Conservation (phyloP, 2,888 invertebrate species). For the Drosophila mettleri region DNA sequence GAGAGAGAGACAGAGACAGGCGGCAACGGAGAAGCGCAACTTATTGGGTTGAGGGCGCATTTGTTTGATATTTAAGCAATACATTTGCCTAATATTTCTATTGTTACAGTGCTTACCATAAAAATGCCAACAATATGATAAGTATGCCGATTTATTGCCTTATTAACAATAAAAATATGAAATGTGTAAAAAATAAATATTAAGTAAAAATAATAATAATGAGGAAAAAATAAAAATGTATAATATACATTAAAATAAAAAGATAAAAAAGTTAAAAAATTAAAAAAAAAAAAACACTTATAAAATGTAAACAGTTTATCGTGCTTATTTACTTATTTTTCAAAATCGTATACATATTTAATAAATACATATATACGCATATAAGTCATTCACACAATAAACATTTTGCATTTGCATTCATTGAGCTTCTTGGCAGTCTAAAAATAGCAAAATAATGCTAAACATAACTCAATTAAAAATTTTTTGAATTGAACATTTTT, state of each 20-base stretch:
- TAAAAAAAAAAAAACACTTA: not conserved
- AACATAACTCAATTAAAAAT: conserved; percentile 32
- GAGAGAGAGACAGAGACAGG: not conserved
- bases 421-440: conserved; percentile 44
- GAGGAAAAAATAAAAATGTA: not conserved
- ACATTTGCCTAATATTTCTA: conserved; percentile 37
- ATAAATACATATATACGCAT: conserved; percentile 1
- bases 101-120: conserved; percentile 21
- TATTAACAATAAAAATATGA: conserved; percentile 1
- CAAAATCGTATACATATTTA: not conserved
- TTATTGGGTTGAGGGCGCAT: conserved; percentile 17
- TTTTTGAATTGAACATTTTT: conserved; percentile 19
- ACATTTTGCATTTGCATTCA: conserved; percentile 47
- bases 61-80: conserved; percentile 65
- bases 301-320: not conserved
- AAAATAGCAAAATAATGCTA: conserved; percentile 48
- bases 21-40: not conserved
- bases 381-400: conserved; percentile 12
- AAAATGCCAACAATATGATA: conserved; percentile 9
- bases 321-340: not conserved
- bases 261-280: too few relatives aligned
- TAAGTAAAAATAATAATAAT: not conserved
- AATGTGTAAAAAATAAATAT: not conserved
- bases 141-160: conserved; percentile 2
- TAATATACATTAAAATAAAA: not conserved